Base-by-base conservation (phyloP, 2,888 invertebrate species). In the Zele albiditarsus region DNA sequence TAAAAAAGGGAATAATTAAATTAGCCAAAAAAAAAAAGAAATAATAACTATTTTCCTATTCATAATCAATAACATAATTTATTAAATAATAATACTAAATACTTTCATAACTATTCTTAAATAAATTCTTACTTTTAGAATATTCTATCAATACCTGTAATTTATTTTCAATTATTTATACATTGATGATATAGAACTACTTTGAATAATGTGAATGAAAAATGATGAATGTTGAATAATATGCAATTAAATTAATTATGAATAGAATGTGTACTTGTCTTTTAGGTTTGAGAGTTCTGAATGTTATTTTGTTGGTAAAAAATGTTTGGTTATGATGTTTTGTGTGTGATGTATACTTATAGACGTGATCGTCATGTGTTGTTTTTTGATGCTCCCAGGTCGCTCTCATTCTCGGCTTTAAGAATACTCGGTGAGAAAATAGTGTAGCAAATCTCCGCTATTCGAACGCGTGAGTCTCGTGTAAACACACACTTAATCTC, bases 401-500 rank as follows among this genome's bases (percentile, higher is more conserved):
- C n/a, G 71, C 71, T 71, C 60, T 71, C 62, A 62, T 71, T 71
- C 71, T 62, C 27, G 46, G 58, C 27, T 58, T 60, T 62, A 14
- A 62, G 71, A 71, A 71, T 71, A 31, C 20, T 28, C 33, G 70
- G 62, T 71, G 62, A 31, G 71, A 71, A 70, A 60, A 62, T 71
- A 71, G 71, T 46, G 71, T 46, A 60, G 62, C 46, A 20, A 60
- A 46, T 71, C 42, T 60, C 71, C 71, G 71, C 71, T 71, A 71
- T 71, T 71, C 62, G 60, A 62, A 71, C 60, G 70, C 58, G 71
- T 46, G 33, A 71, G 46, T 62, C 60, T 42, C 62, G 71, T 71
- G 62, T 71, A 71, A 71, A 71, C 42, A 71, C 71, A 71, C 31
- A 71, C 71, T 69, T 25, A 62, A 62, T 53, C 53, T 20, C 46